Base-by-base conservation (phyloP, 2,113 vertebrate species). In the Alouatta palliata region DNA sequence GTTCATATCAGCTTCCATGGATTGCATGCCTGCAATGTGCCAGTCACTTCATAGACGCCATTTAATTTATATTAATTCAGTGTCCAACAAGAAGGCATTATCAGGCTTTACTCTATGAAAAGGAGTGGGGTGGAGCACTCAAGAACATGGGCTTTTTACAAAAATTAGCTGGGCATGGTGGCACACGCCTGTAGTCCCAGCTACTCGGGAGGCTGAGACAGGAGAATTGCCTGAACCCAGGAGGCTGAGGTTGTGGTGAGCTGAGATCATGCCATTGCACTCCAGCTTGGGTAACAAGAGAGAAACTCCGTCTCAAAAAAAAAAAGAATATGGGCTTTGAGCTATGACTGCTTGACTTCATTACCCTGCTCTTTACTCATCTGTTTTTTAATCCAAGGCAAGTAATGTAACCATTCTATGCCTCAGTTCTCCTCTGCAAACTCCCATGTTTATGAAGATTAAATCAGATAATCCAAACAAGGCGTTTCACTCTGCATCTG, bases 101-200 rank as follows among this genome's bases (percentile, higher is more conserved):
- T 16, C 40, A n/a, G 37, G 32, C 40, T 13, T 37, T 73, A 37
- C 4, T 23, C 3, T 13, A 0, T 11, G 49, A 10, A 8, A 25
- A 8, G 21, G 30, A 16, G 32, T 7, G 8, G 54, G 47, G 11
- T 0, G 0, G n/a, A 20, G n/a, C 4, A 27, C 64, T 43, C 16
- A 0, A 6, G 58, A 76, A 30, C 27, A 4, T 0, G 27, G 27
- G 23, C 79, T 35, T 16, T 64, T 45, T 45, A 45, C 1, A 45
- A 45, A 45, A 45, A 45, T 45, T 45, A 45, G 45, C 45, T 45
- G 45, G 45, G 45, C 8, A 7, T 45, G 45, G 45, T 45, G 45
- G 45, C 7, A 9, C 45, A 45, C 9, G 45, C 45, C 45, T 45
- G 45, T 45, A 45, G 45, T 45, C 7, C 45, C 45, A 45, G 45